Percentiles rank a stretch among this genome's conserved stretches.
Evolutionary conservation across 1,140 invertebrate species (phyloP).

Genomic region (Drosophila leontia): DNA sequence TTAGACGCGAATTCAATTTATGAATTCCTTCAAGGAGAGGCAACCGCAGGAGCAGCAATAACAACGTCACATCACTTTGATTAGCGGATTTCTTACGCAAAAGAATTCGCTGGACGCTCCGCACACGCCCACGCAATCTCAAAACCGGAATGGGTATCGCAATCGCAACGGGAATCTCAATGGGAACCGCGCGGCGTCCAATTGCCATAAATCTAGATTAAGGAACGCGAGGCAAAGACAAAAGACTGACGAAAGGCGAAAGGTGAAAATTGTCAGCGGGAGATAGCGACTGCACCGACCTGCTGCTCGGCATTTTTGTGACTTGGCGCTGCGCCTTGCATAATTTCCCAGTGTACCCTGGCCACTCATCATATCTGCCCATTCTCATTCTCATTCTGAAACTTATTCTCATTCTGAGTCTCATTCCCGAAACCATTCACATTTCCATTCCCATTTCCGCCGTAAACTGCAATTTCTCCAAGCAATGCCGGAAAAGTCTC

Average conservation of each 20-base stretch:
- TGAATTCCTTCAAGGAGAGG: constrained; percentile 19
- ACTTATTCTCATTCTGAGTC: constrained; percentile 3
- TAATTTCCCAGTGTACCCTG: constrained; percentile 57
- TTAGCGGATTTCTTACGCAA: constrained; percentile 58
- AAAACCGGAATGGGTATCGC: constrained; percentile 18
- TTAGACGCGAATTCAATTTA: constrained; percentile 73
- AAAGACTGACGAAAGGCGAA: constrained; percentile 43
- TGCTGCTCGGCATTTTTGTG: constrained; percentile 47
- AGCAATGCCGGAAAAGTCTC: constrained; percentile 8
- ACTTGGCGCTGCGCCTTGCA: constrained; percentile 59
- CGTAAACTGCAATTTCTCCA: constrained; percentile 8
- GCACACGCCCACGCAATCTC: constrained; percentile 42
- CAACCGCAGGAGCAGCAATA: background rate
- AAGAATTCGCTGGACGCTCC: constrained; percentile 39
- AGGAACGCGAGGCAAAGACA: constrained; percentile 70
- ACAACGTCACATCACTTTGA: constrained; percentile 52
- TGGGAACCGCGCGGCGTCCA: constrained; percentile 55
- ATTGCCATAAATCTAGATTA: constrained; percentile 82
- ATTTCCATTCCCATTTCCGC: constrained; percentile 46
- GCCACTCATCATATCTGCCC: constrained; percentile 45
- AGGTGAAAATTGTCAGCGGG: constrained; percentile 75
- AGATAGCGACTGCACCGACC: constrained; percentile 29
- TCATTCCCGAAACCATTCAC: constrained; percentile 19
- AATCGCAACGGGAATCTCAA: constrained; percentile 28
- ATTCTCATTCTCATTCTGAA: constrained; percentile 32